Evolutionary conservation across 2,888 invertebrate genomes (phyloP).

Genomic region (Eretmocerus hayati): DNA sequence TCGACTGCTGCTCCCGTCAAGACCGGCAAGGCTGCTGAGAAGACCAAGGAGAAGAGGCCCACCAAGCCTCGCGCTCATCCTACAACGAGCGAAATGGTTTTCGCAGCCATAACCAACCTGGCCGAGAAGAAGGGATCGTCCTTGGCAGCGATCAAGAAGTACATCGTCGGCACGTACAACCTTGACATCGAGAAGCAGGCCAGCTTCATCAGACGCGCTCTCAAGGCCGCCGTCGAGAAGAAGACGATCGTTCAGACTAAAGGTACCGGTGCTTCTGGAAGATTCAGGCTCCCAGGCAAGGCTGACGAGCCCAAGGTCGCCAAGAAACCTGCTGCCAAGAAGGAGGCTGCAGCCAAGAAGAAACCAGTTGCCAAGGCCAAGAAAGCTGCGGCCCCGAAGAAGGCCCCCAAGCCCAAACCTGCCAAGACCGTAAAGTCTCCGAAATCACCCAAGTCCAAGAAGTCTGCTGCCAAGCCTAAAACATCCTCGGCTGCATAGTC

Average conservation of each 20-base stretch:
- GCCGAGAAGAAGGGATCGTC: conserved; percentile 57
- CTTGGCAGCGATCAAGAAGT: conserved; percentile 56
- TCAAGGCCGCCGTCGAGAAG: conserved; percentile 54
- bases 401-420: too few relatives aligned
- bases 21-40: too few relatives aligned
- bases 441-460: too few relatives aligned
- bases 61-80: too few relatives aligned
- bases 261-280: conserved; percentile 52
- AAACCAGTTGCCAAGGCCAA: conserved; percentile 24
- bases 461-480: too few relatives aligned
- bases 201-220: conserved; percentile 55
- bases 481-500: too few relatives aligned
- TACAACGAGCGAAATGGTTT: too few relatives aligned
- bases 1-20: too few relatives aligned
- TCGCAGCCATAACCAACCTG: conserved; percentile 50
- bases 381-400: too few relatives aligned
- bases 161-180: conserved; percentile 54
- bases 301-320: conserved; percentile 21
- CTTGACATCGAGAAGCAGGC: too few relatives aligned
- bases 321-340: conserved; percentile 46
- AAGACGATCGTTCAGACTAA: conserved; percentile 55
- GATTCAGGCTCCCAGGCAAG: conserved; percentile 46
- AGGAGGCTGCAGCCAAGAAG: conserved; percentile 48
- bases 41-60: too few relatives aligned
- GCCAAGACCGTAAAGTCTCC: too few relatives aligned